Base-by-base conservation (phyloP, 2,888 invertebrate species). In the Lymantria monacha region DNA sequence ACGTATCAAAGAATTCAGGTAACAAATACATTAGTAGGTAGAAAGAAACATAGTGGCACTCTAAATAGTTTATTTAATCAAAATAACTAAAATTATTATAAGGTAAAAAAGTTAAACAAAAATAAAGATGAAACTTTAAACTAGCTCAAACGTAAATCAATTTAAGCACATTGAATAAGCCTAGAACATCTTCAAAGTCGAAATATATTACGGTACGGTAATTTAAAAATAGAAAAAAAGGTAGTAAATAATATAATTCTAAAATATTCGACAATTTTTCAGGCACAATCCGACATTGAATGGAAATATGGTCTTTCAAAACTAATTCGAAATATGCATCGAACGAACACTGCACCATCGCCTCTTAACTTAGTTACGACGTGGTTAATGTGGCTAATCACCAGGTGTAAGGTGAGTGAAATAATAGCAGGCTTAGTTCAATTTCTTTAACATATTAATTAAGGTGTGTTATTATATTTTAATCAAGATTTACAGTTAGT, bases 251-350 rank as follows among this genome's bases (percentile, higher is more conserved):
- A 22, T 22, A 22, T 5, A 22, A 22, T 22, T 22, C 22, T 22
- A 22, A 22, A 22, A 5, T 22, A 22, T 22, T 22, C 22, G 7
- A 33, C 14, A 14, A 47, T n/a, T 12, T 84, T 84, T 74, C 94
- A 98, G 95, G 99, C 99, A 37, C 99, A 99, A 94, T 99, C 99
- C 43, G 99, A 99, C 90, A 99, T 98, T 73, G 99, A 99, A 89
- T 99, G 99, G 99, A 99, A 99, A 91, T 99, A 98, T 83, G 99
- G 99, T 30, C 90, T 99, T 75, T 99, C 99, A 49, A 99, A 99
- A 88, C 93, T 99, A 77, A 98, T 99, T 81, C 93, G 99, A 65
- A 98, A 98, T 81, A 99, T 99, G 99, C 99, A 99, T 91, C 95
- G 96, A 74, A 98, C 99, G 8, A 98, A 97, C 51, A 98, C 99